Base-by-base conservation (phyloP, 2,113 vertebrate genomes). In the Thalassarche chlororhynchos region DNA sequence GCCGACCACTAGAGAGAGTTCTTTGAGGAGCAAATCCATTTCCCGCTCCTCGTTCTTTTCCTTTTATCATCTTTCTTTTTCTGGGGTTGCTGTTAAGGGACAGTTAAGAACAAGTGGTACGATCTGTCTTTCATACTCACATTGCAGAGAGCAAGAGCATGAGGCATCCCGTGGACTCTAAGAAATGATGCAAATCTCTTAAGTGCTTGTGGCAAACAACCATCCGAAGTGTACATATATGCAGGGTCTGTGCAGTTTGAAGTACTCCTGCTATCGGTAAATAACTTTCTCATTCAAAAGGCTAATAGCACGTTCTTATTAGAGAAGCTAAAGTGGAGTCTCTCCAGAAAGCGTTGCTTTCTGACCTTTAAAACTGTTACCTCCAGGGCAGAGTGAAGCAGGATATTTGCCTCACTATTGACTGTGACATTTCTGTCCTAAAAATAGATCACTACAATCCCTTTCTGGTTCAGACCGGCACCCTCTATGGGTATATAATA, bases 361-460 rank as follows among this genome's bases (percentile, higher is more conserved):
- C 78, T 97, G 97, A 94, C 96, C 96, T 97, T 93, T 94, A 88
- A 65, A 96, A 58, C 78, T 94, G 70, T 83, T 96, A 65, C 62
- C 90, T 96, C 49, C 60, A 86, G 90, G 93, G 88, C 87, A 94
- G 62, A 92, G 62, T 8, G 58, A 90, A 90, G 95, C 93, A 92
- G 88, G 93, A 55, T 95, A 52, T 93, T 79, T 95, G 82, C 90
- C 85, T 93, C 62, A 20, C 92, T 97, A 70, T 58, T 90, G 92
- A 83, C 85, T 89, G 79, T 95, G 96, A 90, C 90, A 95, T 96
- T 95, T 88, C 55, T 94, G 85, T 89, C 85, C 96, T 92, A 93
- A 97, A 94, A 95, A 93, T 95, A 97, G 90, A 94, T 70, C 44
- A 38, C 90, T 91, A 83, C 78, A 77, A 49, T 95, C 77, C 62